These are phyloP conservation scores for Acleris literana DNA, from an alignment of 2,888 invertebrate genomes.

Conservation along the genomic window DNA sequence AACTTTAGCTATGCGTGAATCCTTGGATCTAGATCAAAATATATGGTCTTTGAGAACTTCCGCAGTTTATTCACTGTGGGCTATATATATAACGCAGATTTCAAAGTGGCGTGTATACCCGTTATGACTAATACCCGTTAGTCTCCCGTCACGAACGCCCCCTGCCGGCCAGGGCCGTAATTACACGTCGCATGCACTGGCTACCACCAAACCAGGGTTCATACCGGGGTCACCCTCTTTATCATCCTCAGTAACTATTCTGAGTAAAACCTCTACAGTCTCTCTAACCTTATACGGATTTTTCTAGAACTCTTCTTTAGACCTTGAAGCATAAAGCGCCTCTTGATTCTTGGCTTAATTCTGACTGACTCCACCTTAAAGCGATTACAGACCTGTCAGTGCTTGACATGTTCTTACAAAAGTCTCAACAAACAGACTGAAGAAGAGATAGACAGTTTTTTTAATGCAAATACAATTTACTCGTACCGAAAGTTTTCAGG, in stretches of 20 bases:
- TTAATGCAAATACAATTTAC: too few relatives aligned
- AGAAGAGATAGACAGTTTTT: too few relatives aligned
- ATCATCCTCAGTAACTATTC: background rate
- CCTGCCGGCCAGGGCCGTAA: constrained; percentile 22
- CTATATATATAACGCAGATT: background rate
- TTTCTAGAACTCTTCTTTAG: background rate
- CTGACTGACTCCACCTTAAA: too few relatives aligned
- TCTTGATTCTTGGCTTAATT: too few relatives aligned
- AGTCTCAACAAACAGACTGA: too few relatives aligned
- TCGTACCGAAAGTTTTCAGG: too few relatives aligned
- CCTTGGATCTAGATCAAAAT: too few relatives aligned
- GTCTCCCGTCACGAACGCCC: constrained; percentile 24
- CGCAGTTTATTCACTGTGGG: background rate
- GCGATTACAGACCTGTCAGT: too few relatives aligned
- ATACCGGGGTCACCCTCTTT: background rate
- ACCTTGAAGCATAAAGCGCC: too few relatives aligned
- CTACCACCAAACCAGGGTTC: background rate
- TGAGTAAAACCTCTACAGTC: background rate
- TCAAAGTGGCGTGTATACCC: constrained; percentile 23
- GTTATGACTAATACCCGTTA: constrained; percentile 15
- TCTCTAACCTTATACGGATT: background rate
- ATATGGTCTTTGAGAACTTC: too few relatives aligned
- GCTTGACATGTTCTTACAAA: too few relatives aligned
- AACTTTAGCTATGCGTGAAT: too few relatives aligned
- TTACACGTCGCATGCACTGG: constrained; percentile 28